Base-by-base conservation (phyloP, 53 echinoderm and acorn worm genomes). In the Antedon mediterranea region DNA sequence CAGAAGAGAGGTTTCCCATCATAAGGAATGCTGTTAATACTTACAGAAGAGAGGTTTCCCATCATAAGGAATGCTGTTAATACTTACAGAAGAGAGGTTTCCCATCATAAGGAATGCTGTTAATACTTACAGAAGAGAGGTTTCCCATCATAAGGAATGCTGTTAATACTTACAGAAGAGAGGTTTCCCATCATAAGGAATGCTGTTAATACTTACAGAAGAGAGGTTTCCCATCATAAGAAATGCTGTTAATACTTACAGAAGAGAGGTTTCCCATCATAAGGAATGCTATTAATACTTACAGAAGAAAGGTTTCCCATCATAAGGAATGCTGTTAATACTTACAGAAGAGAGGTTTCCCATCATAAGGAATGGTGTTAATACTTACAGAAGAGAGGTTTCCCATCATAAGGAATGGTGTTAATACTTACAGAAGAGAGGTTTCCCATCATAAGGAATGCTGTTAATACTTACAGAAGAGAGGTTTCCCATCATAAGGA, bases 141-240 rank as follows among this genome's bases (percentile, higher is more conserved):
- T 98, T 98, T 26, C 98, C 98, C 98, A 98, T 98, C 98, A 98
- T 98, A 9, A 97, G 98, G 76, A 97, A 97, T 20, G 98, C 98
- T 11, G 98, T 97, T 28, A 97, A 85, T 2, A n/a, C n/a, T n/a
- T n/a, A n/a, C n/a, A n/a, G n/a, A n/a, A n/a, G n/a, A n/a, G n/a
- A n/a, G 77, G 43, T 98, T 98, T 26, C 98, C 98, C 98, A 98
- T 98, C 98, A 98, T 98, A 9, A 97, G 98, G 76, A 97, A 97
- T 20, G 98, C 98, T 11, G 98, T 97, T 28, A 97, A 85, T 2
- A n/a, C n/a, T n/a, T n/a, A n/a, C n/a, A n/a, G n/a, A n/a, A n/a
- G n/a, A n/a, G n/a, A n/a, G 77, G 43, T 98, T 98, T 26, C 98
- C 98, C 98, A 98, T 98, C 98, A 98, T 98, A 9, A 97, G 98